Conservation (phyloP, 1,140 invertebrate species). For the Plutomurus gul region DNA sequence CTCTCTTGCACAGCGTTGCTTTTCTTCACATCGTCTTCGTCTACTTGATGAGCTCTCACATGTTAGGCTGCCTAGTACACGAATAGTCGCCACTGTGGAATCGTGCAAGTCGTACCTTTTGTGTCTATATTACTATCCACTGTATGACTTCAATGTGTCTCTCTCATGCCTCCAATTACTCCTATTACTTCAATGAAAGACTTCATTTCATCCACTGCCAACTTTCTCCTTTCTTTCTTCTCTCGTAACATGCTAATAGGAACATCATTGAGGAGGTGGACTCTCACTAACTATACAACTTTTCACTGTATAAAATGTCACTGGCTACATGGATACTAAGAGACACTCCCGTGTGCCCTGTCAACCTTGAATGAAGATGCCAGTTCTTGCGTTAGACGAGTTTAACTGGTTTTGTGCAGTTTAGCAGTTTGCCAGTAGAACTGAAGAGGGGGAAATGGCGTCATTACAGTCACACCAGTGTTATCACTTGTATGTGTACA, state of each 20-base stretch:
- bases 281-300: background rate
- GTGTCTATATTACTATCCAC: no score
- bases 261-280: background rate
- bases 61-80: background rate
- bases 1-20: constrained; percentile 14
- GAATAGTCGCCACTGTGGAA: background rate
- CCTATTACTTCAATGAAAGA: constrained; percentile 11
- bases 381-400: no score
- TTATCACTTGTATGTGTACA: background rate
- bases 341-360: background rate
- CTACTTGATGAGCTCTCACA: constrained; percentile 19
- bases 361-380: background rate
- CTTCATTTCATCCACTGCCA: background rate
- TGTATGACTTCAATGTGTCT: no score
- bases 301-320: background rate
- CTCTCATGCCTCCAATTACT: background rate
- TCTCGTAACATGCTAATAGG: constrained; percentile 4
- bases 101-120: no score
- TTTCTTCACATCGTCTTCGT: constrained; percentile 8
- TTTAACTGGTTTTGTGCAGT: no score
- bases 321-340: background rate
- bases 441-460: no score
- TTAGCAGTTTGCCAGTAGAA: background rate
- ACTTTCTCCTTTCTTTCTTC: background rate
- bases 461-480: background rate